Base-by-base conservation (phyloP, 2,113 vertebrate genomes). In the Drymodes brunneopygia region DNA sequence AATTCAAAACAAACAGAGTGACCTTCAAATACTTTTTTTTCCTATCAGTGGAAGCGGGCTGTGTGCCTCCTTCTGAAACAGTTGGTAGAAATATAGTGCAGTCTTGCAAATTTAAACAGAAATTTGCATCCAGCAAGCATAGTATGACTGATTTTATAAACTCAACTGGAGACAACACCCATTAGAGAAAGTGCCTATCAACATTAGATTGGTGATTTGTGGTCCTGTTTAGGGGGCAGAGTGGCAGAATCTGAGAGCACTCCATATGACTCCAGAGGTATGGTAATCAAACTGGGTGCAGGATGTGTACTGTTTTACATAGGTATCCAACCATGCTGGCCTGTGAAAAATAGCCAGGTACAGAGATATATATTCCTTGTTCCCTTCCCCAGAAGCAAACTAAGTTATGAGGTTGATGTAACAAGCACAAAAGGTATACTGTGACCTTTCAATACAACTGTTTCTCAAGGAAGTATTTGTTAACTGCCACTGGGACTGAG, bases 401-500 rank as follows among this genome's bases (percentile, higher is more conserved):
- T 87, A 88, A 75, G 79, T 88, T 92, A 88, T 47, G 54, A 90
- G 64, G 88, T 90, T 88, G 77, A 86, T 4, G 0, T 45, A 94
- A 86, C 86, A 88, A 83, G 50, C 67, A 62, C 70, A 77, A 80
- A 85, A 80, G 25, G 42, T 65, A 16, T 70, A 58, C 33, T 73
- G 50, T 93, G 94, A 92, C 94, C 94, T 96, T 96, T 88, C 86
- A 50, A 35, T 78, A 54, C 64, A 88, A 58, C 71, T 58, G n/a
- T 70, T 97, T 95, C 70, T 23, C 67, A 86, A 77, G 82, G 83
- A 93, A 78, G 64, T 96, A 78, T 95, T 95, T 95, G 94, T 93
- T 95, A 95, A 70, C 88, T 93, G 92, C 74, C 91, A 80, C 57
- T 82, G 91, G 90, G 91, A 95, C 57, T 94, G 90, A 95, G 91